Percentiles rank a stretch among this genome's conserved stretches.
These are phyloP conservation scores for Gobio occitaniae DNA, from an alignment of 2,797 vertebrate species.

Conservation along the genomic window DNA sequence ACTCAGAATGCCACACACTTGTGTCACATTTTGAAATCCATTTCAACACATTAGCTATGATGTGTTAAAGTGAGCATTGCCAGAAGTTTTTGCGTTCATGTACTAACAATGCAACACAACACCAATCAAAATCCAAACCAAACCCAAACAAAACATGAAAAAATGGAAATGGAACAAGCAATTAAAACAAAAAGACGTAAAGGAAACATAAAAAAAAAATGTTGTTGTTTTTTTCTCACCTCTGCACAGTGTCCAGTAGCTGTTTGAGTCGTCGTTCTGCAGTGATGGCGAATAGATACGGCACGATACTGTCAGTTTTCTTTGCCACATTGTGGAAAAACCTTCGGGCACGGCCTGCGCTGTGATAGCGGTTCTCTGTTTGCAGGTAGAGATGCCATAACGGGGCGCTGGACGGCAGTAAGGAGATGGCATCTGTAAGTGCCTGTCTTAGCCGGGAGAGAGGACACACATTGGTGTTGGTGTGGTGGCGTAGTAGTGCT, in stretches of 20 bases:
- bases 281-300: constrained; percentile 89
- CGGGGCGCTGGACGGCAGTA: constrained; percentile 79
- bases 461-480: constrained; percentile 80
- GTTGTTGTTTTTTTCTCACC: constrained; percentile 73
- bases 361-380: constrained; percentile 87
- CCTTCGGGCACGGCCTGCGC: constrained; percentile 84
- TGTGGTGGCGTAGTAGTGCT: constrained; percentile 84
- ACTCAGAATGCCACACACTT: background rate
- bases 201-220: background rate
- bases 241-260: constrained; percentile 85
- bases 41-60: background rate
- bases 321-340: constrained; percentile 86
- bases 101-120: background rate
- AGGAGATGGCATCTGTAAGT: constrained; percentile 79
- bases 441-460: constrained; percentile 82
- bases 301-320: constrained; percentile 78
- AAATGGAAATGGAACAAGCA: background rate
- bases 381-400: constrained; percentile 90
- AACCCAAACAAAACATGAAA: background rate
- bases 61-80: background rate
- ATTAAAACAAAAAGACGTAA: background rate
- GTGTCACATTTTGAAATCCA: background rate
- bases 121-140: background rate
- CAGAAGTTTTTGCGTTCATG: background rate
- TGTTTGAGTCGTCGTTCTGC: constrained; percentile 90